Conservation (phyloP, 2,113 vertebrate species). For the Anas platyrhynchos region DNA sequence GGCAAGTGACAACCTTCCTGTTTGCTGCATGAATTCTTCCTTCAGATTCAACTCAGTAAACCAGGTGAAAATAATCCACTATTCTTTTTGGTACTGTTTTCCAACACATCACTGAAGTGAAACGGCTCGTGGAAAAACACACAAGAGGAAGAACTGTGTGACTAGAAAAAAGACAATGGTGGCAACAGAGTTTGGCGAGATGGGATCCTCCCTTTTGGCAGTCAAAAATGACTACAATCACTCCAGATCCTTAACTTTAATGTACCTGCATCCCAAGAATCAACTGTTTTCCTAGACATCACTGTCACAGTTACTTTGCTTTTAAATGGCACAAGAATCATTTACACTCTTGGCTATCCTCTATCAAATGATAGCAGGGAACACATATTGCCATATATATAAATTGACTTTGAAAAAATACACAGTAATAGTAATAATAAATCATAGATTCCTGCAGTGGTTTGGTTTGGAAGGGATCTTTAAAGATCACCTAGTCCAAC, state of each 20-base stretch:
- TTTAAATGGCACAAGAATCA: not conserved
- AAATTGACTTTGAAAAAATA: not conserved
- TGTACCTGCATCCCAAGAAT: not conserved
- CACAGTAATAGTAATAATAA: not conserved
- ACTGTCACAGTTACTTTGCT: not conserved
- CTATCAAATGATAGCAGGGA: not conserved
- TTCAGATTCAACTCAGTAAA: not conserved
- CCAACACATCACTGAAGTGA: not conserved
- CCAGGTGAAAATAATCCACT: not conserved
- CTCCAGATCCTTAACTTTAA: not conserved
- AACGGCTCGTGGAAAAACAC: not conserved
- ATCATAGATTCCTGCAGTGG: not conserved
- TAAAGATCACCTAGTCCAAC: no score
- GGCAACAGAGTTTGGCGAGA: not conserved
- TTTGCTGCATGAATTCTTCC: not conserved
- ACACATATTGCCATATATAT: not conserved
- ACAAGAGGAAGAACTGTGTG: not conserved
- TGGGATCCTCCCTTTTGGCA: not conserved
- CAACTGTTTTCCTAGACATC: not conserved
- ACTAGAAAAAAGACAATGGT: not conserved
- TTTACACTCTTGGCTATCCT: not conserved
- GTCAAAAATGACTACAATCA: not conserved
- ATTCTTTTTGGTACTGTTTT: not conserved
- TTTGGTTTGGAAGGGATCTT: no score
- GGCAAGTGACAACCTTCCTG: not conserved